phyloP scores from a whole-genome alignment of 2,888 invertebrate species.

The Encarsia formosa region DNA sequence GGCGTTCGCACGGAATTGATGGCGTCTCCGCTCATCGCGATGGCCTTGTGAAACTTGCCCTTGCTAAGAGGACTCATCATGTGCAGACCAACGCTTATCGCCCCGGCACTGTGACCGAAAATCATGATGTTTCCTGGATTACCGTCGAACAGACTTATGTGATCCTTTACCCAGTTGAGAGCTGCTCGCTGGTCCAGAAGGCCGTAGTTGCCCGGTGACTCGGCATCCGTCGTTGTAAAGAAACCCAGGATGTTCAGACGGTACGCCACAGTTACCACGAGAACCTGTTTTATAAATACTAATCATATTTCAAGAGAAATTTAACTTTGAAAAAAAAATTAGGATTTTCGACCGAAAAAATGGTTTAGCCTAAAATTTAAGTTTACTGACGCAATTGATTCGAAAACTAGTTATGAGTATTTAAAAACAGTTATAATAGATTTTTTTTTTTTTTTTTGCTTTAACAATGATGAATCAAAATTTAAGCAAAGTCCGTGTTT shows the following conservation, averaged over 20 bases:
- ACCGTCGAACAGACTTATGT: conserved; percentile 72
- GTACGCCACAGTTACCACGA: conserved; percentile 76
- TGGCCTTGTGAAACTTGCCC: conserved; percentile 69
- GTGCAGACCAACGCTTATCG: conserved; percentile 74
- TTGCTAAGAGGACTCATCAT: conserved; percentile 55
- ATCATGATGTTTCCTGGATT: conserved; percentile 71
- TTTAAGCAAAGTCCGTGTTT: too few relatives aligned
- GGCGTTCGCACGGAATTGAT: conserved; percentile 63
- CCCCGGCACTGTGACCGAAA: conserved; percentile 78
- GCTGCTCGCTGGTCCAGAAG: conserved; percentile 79
- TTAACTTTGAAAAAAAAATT: too few relatives aligned
- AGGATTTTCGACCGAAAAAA: too few relatives aligned
- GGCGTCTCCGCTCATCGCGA: conserved; percentile 77
- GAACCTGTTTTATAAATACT: conserved; percentile 62
- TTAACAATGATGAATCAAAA: too few relatives aligned
- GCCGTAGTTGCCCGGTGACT: conserved; percentile 76
- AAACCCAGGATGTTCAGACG: conserved; percentile 81
- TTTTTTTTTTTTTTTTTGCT: too few relatives aligned
- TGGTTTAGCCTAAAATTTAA: too few relatives aligned
- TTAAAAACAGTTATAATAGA: too few relatives aligned
- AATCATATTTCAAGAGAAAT: too few relatives aligned
- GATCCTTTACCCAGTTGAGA: conserved; percentile 72
- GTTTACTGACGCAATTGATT: too few relatives aligned
- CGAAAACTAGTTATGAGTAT: too few relatives aligned
- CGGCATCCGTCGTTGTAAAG: conserved; percentile 72